Conservation (phyloP, 1,140 invertebrate species). For the Caligus rogercresseyi region DNA sequence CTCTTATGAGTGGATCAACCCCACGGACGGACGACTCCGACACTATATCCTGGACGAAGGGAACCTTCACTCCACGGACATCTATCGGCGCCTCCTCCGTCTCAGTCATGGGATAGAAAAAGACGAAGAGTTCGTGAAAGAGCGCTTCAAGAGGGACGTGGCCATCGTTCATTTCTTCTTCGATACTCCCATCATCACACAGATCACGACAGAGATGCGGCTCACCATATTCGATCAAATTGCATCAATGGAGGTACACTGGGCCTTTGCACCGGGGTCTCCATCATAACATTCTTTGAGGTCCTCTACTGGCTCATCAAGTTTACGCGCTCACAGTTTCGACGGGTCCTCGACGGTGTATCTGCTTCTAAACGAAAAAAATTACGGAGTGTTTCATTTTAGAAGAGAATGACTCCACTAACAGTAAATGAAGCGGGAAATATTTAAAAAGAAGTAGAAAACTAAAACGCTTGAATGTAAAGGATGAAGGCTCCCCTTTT, state of each 20-base stretch:
- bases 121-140: neutral
- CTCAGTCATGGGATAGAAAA: neutral
- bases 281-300: constrained; percentile 7
- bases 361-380: neutral
- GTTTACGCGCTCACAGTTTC: neutral
- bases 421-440: no score
- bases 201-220: constrained; percentile 8
- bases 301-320: neutral
- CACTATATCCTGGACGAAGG: constrained; percentile 3
- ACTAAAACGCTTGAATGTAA: no score
- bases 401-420: neutral
- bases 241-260: constrained; percentile 7
- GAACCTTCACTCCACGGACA: neutral
- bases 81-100: neutral
- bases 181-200: constrained; percentile 14
- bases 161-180: constrained; percentile 15
- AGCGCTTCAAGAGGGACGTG: constrained; percentile 1
- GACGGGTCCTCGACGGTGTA: neutral
- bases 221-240: constrained; percentile 8
- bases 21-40: neutral
- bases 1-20: neutral
- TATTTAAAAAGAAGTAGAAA: no score
- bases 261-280: constrained; percentile 10
- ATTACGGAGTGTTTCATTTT: neutral
- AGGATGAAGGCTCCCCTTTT: no score